These are phyloP conservation scores for Antennarius maculatus DNA, from an alignment of 2,797 vertebrate species.

Conservation along the genomic window DNA sequence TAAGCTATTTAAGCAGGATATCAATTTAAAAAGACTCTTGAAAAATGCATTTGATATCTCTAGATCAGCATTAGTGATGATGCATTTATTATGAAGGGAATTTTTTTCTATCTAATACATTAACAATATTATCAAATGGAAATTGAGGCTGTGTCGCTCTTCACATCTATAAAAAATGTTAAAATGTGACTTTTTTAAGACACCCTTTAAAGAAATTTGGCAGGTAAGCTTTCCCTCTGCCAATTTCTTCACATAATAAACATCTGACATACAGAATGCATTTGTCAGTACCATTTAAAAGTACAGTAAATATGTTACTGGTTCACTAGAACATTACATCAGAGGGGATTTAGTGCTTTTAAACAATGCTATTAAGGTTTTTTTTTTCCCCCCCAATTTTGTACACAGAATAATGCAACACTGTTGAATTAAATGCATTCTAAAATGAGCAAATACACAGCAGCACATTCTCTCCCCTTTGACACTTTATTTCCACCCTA, in stretches of 20 bases:
- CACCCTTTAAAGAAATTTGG: no score
- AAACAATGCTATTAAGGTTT: not conserved
- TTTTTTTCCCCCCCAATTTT: not conserved
- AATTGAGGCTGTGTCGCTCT: not conserved
- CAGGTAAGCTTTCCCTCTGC: not conserved
- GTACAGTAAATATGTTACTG: slow-evolving; percentile 10
- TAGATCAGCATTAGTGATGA: slow-evolving; percentile 7
- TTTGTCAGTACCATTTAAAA: slow-evolving; percentile 11
- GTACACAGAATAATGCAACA: slow-evolving; percentile 13
- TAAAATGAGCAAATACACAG: slow-evolving; percentile 6
- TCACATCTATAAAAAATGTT: not conserved
- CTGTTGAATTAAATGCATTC: slow-evolving; percentile 20
- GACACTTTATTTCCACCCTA: not conserved
- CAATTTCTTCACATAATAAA: slow-evolving; percentile 1
- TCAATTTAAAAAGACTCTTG: slow-evolving; percentile 21
- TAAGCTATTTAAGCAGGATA: slow-evolving; percentile 16
- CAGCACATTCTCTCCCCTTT: not conserved
- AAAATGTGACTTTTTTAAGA: no score
- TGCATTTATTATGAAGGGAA: slow-evolving; percentile 24
- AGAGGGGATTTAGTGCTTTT: slow-evolving; percentile 1
- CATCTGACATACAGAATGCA: slow-evolving; percentile 9
- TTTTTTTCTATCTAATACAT: slow-evolving; percentile 14
- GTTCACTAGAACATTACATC: not conserved
- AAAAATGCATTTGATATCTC: slow-evolving; percentile 30
- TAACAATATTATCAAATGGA: slow-evolving; percentile 11